phyloP scores from a whole-genome alignment of 2,888 invertebrate species.

The Campoplex nolae region DNA sequence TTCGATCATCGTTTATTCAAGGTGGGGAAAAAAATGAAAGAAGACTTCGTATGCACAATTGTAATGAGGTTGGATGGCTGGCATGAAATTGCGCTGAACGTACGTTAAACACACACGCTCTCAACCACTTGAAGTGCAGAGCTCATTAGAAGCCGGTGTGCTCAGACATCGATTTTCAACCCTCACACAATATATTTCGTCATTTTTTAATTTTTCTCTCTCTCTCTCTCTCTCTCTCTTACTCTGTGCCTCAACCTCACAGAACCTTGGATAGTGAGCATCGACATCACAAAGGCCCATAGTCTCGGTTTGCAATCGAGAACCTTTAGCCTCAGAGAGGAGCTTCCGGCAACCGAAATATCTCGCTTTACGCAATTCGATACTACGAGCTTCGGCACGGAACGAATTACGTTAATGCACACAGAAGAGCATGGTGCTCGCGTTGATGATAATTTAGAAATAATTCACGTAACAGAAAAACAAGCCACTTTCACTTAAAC shows the following conservation, averaged over 20 bases:
- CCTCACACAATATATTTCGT: constrained; percentile 43
- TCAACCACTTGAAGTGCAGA: constrained; percentile 22
- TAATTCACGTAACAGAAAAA: no score
- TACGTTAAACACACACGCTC: constrained; percentile 18
- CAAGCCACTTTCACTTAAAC: no score
- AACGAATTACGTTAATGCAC: no score
- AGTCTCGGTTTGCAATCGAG: constrained; percentile 52
- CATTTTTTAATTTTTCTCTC: neutral
- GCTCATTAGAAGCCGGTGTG: constrained; percentile 43
- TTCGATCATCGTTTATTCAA: neutral
- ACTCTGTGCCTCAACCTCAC: constrained; percentile 11
- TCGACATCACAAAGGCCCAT: constrained; percentile 35
- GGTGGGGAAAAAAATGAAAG: constrained; percentile 3
- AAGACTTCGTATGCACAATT: constrained; percentile 42
- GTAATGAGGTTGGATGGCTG: constrained; percentile 47
- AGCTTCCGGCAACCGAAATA: constrained; percentile 48
- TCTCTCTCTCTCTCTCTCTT: neutral
- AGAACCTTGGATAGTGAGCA: neutral
- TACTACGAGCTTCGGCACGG: constrained; percentile 24
- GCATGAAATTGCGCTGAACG: constrained; percentile 11
- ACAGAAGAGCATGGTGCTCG: no score
- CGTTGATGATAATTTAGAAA: no score
- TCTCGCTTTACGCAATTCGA: constrained; percentile 64
- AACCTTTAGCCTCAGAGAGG: constrained; percentile 31
- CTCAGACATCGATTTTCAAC: constrained; percentile 55